These are phyloP conservation scores for Nymphicus hollandicus DNA, from an alignment of 2,113 vertebrate species.

Conservation along the genomic window DNA sequence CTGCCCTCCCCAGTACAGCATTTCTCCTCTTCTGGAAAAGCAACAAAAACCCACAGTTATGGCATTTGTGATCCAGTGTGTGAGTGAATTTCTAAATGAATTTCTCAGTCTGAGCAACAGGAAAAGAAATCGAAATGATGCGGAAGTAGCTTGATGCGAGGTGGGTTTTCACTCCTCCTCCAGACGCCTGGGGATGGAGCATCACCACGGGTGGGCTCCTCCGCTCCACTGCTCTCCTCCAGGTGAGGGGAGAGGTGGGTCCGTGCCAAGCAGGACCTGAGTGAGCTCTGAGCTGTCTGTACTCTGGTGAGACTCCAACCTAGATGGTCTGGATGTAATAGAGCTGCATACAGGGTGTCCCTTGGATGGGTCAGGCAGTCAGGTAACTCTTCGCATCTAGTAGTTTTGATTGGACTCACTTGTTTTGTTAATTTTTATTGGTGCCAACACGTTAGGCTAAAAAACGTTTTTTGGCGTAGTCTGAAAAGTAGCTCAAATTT, in stretches of 20 bases:
- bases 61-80: background rate
- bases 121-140: background rate
- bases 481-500: background rate
- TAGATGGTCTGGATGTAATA: background rate
- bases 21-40: background rate
- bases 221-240: background rate
- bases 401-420: background rate
- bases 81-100: background rate
- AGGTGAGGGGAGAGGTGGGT: background rate
- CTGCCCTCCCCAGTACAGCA: background rate
- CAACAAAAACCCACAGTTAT: accelerated
- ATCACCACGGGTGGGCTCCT: background rate
- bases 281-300: background rate
- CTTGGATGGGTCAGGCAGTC: background rate
- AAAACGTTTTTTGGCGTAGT: background rate
- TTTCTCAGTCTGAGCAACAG: background rate
- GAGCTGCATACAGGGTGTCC: background rate
- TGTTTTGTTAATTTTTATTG: background rate
- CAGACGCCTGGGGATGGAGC: background rate
- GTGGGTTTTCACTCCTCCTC: background rate
- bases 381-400: background rate
- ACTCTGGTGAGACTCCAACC: background rate
- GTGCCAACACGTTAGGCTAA: background rate
- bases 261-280: background rate
- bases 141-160: background rate